Evolutionary conservation across 1,140 invertebrate species (phyloP).

Genomic region (Dendroctonus ponderosae): DNA sequence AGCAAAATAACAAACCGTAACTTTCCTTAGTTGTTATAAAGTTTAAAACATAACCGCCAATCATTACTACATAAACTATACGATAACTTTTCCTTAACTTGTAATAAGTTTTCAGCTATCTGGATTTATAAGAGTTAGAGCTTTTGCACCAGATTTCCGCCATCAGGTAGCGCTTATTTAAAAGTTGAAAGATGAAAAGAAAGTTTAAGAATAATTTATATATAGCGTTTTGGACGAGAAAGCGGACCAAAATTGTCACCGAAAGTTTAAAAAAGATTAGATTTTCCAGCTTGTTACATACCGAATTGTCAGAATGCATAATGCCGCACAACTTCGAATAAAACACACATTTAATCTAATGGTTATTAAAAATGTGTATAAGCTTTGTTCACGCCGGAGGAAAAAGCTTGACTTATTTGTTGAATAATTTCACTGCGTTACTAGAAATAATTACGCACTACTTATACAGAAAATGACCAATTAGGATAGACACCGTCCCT

Average conservation of each 20-base stretch:
- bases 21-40: constrained; percentile 17
- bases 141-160: constrained; percentile 28
- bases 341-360: too few species aligned
- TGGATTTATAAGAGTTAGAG: constrained; percentile 27
- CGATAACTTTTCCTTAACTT: constrained; percentile 32
- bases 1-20: constrained; percentile 14
- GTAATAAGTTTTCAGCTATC: constrained; percentile 30
- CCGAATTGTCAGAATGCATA: too few species aligned
- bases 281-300: too few species aligned
- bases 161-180: constrained; percentile 28
- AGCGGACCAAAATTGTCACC: constrained; percentile 11
- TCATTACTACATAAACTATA: constrained; percentile 31
- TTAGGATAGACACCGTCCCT: too few species aligned
- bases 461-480: too few species aligned
- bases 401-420: too few species aligned
- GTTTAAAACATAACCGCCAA: constrained; percentile 32
- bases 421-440: too few species aligned
- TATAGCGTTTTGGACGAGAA: constrained; percentile 5
- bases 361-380: too few species aligned
- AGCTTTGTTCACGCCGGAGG: too few species aligned
- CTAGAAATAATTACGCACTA: too few species aligned
- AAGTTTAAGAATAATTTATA: constrained; percentile 27
- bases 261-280: constrained; percentile 2
- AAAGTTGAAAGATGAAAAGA: constrained; percentile 22
- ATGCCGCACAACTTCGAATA: too few species aligned